A percentile compares a stretch with the other conserved stretches of the same genome.
phyloP scores from a whole-genome alignment of 2,113 vertebrate genomes.

The Megaceryle maxima region DNA sequence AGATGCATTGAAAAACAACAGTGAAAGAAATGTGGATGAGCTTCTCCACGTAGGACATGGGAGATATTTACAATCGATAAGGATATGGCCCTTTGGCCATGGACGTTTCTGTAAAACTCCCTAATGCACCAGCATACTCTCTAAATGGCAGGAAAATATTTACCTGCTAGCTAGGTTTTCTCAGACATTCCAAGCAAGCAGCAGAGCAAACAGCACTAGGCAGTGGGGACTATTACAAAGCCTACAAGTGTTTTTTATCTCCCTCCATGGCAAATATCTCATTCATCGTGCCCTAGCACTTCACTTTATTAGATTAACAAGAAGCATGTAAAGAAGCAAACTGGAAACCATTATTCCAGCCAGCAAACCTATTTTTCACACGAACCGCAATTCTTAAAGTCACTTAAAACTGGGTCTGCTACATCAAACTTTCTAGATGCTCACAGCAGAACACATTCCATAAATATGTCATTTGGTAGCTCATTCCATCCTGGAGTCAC shows the following conservation, averaged over 20 bases:
- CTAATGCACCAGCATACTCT: neutral
- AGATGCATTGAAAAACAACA: neutral
- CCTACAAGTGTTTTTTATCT: neutral
- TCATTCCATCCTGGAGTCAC: constrained; percentile 32
- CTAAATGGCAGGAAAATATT: neutral
- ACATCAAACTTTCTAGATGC: neutral
- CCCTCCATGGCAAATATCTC: neutral
- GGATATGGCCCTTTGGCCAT: neutral
- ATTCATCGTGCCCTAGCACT: neutral
- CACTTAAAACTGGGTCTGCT: neutral
- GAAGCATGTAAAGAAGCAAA: neutral
- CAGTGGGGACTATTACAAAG: neutral
- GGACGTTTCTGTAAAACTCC: neutral
- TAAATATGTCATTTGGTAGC: neutral
- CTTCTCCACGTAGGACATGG: neutral
- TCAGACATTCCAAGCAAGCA: neutral
- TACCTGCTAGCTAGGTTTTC: neutral
- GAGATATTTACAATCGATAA: neutral
- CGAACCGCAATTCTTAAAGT: neutral
- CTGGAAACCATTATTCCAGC: neutral
- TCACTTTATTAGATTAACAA: neutral
- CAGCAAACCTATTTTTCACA: neutral
- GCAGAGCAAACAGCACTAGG: neutral
- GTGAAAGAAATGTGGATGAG: neutral
- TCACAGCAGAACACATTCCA: neutral